Evolutionary conservation across 2,797 vertebrate genomes (phyloP).

Genomic region (Coracias cyanogaster): DNA sequence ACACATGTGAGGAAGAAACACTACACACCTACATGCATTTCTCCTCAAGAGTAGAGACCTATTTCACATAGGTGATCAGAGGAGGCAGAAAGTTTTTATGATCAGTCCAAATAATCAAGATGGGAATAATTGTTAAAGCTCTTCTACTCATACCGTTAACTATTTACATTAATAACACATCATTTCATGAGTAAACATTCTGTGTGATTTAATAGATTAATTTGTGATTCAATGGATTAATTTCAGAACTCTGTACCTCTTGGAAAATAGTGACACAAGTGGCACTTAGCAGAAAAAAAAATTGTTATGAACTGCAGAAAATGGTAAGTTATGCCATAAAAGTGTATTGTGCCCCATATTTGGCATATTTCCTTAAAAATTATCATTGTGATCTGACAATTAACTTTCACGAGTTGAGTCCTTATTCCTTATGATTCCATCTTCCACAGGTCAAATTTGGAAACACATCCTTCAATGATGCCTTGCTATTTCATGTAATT

Average conservation of each 20-base stretch:
- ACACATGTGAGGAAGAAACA: neutral
- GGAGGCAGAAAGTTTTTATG: neutral
- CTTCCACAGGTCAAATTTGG: slow-evolving; percentile 65
- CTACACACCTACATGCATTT: neutral
- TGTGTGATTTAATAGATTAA: neutral
- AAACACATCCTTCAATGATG: slow-evolving; percentile 66
- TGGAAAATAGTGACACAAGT: slow-evolving; percentile 6
- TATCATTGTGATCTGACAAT: slow-evolving; percentile 58
- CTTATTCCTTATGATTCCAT: slow-evolving; percentile 67
- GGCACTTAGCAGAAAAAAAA: slow-evolving; percentile 1
- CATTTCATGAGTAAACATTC: neutral
- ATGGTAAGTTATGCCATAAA: slow-evolving; percentile 48
- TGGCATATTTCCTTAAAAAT: slow-evolving; percentile 70
- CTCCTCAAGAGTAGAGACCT: neutral
- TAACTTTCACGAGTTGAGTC: slow-evolving; percentile 65
- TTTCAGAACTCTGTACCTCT: neutral
- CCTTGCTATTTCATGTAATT: slow-evolving; percentile 72
- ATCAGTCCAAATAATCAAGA: neutral
- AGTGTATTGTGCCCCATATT: slow-evolving; percentile 38
- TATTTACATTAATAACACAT: neutral
- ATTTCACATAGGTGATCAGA: neutral
- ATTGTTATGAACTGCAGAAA: slow-evolving; percentile 47
- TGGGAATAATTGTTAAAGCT: neutral
- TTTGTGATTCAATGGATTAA: neutral
- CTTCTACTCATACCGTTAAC: neutral